Conservation (phyloP, 2,888 invertebrate species). For the Scaptomyza cyrtandrae region DNA sequence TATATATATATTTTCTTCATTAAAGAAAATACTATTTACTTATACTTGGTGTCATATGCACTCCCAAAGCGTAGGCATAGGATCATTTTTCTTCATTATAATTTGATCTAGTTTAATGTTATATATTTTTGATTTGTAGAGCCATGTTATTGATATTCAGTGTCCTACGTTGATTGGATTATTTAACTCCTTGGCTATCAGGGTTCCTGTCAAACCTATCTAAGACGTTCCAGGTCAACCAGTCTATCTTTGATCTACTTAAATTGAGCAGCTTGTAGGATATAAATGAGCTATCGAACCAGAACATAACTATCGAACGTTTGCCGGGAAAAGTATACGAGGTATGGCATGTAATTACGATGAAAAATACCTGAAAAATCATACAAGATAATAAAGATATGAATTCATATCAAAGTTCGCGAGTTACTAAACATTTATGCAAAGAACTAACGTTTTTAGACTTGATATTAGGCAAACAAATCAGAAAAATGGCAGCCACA, state of each 20-base stretch:
- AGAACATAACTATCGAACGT: neutral
- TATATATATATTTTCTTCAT: too few species aligned
- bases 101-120: too few species aligned
- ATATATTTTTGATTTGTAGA: too few species aligned
- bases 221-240: constrained; percentile 89
- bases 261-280: constrained; percentile 44
- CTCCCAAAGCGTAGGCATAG: too few species aligned
- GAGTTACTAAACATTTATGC: neutral
- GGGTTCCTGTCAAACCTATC: constrained; percentile 86
- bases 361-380: too few species aligned
- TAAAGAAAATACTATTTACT: too few species aligned
- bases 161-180: too few species aligned
- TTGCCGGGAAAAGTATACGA: neutral
- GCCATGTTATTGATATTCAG: too few species aligned
- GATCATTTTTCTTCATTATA: too few species aligned
- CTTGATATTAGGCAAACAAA: neutral
- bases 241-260: constrained; percentile 88
- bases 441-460: neutral
- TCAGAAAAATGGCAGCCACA: neutral
- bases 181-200: too few species aligned
- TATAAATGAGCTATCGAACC: constrained; percentile 25
- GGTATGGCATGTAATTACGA: too few species aligned
- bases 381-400: neutral
- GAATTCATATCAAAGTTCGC: neutral
- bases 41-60: too few species aligned